These are phyloP conservation scores for Eulemur coronatus DNA, from an alignment of 2,797 vertebrate species.

Conservation along the genomic window DNA sequence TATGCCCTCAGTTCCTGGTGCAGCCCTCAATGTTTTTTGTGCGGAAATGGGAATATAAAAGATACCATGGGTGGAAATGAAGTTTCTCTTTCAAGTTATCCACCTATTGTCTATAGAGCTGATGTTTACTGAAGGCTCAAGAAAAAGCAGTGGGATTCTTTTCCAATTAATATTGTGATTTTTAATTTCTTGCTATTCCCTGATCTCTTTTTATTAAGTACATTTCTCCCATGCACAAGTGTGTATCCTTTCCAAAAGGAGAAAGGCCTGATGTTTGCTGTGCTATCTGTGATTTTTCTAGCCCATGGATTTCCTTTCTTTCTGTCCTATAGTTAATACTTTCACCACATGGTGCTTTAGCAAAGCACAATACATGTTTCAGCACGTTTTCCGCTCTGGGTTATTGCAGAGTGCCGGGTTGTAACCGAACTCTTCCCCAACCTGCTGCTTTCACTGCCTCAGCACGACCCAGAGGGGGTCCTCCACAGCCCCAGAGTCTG, in stretches of 20 bases:
- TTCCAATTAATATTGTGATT: not conserved
- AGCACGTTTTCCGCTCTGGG: not conserved
- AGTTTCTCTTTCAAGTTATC: not conserved
- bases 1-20: not conserved
- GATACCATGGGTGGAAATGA: not conserved
- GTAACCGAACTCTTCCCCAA: not conserved
- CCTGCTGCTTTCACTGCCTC: not conserved
- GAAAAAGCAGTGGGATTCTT: not conserved
- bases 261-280: not conserved
- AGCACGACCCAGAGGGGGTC: not conserved
- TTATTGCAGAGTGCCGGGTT: not conserved
- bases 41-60: not conserved
- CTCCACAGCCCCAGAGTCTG: too few species aligned
- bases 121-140: not conserved
- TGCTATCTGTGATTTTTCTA: not conserved
- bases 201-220: not conserved
- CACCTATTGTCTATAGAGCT: not conserved
- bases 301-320: not conserved
- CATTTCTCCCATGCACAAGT: not conserved
- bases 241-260: not conserved
- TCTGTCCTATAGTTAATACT: not conserved
- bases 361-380: not conserved
- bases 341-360: not conserved
- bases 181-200: not conserved
- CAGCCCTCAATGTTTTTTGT: not conserved